Evolutionary conservation across 2,888 invertebrate genomes (phyloP).

Genomic region (Hirtodrosophila confusa): DNA sequence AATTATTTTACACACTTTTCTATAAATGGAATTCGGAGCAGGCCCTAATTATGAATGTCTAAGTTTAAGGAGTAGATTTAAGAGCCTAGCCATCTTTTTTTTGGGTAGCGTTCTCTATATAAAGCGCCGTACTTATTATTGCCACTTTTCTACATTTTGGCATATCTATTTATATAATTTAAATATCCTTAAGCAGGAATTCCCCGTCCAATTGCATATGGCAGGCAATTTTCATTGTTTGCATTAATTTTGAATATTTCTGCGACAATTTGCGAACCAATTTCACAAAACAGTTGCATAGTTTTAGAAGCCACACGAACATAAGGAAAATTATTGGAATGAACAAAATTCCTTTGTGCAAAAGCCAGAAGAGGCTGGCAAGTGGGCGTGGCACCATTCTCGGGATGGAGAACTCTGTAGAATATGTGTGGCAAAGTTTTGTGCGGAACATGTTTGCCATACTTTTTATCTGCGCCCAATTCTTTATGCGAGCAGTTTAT

Average conservation of each 20-base stretch:
- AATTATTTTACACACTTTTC: no score
- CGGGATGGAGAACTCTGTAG: slow-evolving; percentile 2
- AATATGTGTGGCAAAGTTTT: slow-evolving; percentile 44
- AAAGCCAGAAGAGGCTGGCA: slow-evolving; percentile 6
- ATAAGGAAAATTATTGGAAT: slow-evolving; percentile 35
- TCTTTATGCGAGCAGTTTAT: slow-evolving; percentile 47
- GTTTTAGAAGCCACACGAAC: slow-evolving; percentile 14
- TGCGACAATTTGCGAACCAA: slow-evolving; percentile 50
- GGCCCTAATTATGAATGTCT: no score
- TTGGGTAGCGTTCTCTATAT: no score
- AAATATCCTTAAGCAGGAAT: neutral
- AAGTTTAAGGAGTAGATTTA: no score
- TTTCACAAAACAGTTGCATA: slow-evolving; percentile 42
- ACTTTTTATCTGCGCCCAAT: slow-evolving; percentile 46
- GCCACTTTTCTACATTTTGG: no score
- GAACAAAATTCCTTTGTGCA: slow-evolving; percentile 53
- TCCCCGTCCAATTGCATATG: slow-evolving; percentile 1
- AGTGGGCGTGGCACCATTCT: slow-evolving; percentile 34
- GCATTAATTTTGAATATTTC: slow-evolving; percentile 41
- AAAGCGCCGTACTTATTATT: no score
- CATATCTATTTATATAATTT: no score
- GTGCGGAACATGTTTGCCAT: slow-evolving; percentile 50
- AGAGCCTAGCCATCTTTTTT: no score
- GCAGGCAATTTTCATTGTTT: slow-evolving; percentile 15
- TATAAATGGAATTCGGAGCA: no score